Percentiles rank a stretch among this genome's conserved stretches.
phyloP scores from a whole-genome alignment of 1,140 invertebrate species.

The Sesamia nonagrioides region DNA sequence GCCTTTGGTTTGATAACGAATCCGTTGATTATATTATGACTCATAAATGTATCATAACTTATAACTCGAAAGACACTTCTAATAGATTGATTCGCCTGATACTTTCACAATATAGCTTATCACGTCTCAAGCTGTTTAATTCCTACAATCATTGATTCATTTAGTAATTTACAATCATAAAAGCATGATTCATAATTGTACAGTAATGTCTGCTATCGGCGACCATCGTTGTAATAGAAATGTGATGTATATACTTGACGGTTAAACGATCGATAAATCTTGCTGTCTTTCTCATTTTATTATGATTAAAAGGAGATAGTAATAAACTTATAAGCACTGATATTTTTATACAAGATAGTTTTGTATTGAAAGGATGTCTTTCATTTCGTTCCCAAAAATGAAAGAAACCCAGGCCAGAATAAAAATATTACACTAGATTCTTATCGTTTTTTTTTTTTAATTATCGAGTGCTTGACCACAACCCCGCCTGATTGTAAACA shows the following conservation, averaged over 20 bases:
- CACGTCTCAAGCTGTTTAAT: not conserved
- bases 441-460: too few relatives aligned
- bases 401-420: too few relatives aligned
- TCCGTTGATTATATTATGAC: too few relatives aligned
- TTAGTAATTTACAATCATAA: not conserved
- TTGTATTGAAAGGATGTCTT: too few relatives aligned
- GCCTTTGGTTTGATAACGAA: too few relatives aligned
- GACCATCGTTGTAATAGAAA: not conserved
- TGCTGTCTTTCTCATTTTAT: not conserved
- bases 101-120: not conserved
- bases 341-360: too few relatives aligned
- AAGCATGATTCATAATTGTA: not conserved
- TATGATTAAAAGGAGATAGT: not conserved
- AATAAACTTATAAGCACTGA: not conserved
- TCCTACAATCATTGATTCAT: not conserved
- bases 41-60: too few relatives aligned
- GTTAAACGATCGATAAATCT: not conserved
- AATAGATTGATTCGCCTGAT: not conserved
- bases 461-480: too few relatives aligned
- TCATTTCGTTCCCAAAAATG: too few relatives aligned
- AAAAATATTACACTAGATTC: too few relatives aligned
- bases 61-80: not conserved
- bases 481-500: too few relatives aligned
- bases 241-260: not conserved
- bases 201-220: not conserved